Base-by-base conservation (phyloP, 2,797 vertebrate genomes). In the Paguma larvata region DNA sequence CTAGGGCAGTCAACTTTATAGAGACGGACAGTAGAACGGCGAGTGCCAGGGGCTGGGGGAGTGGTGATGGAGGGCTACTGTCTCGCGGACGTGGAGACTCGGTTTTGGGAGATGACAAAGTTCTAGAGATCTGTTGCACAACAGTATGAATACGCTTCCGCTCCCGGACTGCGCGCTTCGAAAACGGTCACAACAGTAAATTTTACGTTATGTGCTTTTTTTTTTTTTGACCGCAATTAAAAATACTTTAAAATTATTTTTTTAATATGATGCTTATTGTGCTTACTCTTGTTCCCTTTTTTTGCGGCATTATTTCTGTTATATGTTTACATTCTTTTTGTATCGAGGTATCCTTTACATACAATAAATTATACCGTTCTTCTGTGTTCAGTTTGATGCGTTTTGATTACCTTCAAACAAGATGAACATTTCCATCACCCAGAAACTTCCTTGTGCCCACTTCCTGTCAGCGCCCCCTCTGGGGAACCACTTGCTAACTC, bases 211-310 rank as follows among this genome's bases (percentile, higher is more conserved):
- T n/a, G 46, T 85, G n/a, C 8, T 89, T 72, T 80, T 85, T 95
- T 67, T 78, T 13, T 88, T 70, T 80, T 78, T 95, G 51, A 84
- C 46, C 53, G 91, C 38, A 65, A 34, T 41, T 70, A 85, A 95
- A 92, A 48, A 93, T 77, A 15, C 82, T 85, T 65, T 21, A 56
- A 56, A 56, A 56, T 56, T 56, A 21, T 56, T 56, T 51, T 51
- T 51, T 51, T 85, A 65, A 68, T 75, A 41, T 44, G 56, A 46
- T 70, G 75, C 32, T 34, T 56, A 34, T 48, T 68, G 7, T 34
- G 56, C 75, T 46, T 41, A 30, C 38, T 68, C 23, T 38, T 68
- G 15, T 63, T 85, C 27, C n/a, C 14, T 11, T 48, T 30, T 83
- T 92, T 32, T 65, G 32, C n/a, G 86, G 10, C 2, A 23, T 72